Evolutionary conservation across 1,140 invertebrate species (phyloP), one percentile per base, ranked within the genome.

Genomic region (Calycopis cecrops): DNA sequence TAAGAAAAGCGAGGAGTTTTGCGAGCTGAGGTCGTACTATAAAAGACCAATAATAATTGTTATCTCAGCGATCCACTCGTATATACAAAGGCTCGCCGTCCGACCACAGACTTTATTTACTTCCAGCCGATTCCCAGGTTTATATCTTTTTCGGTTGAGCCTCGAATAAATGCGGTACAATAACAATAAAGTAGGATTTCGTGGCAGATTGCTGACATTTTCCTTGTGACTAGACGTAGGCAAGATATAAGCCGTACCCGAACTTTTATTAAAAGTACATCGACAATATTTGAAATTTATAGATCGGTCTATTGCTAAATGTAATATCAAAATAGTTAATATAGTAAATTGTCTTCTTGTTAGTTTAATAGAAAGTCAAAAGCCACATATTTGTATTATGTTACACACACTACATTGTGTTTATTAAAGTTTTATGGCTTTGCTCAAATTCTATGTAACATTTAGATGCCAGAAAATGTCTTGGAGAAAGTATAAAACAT

Each of bases 161-260:
- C 64, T 71, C 73, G 68, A 79, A 80, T 83, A 82, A 81, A 83
- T 73, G 77, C 74, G 76, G 73, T 71, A 81, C 77, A 79, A 77
- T 81, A 84, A 84, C 79, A 83, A 83, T 83, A 84, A 86, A 86
- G 76, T 76, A 76, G 80, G 79, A 80, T 84, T 86, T 82, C 66
- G 69, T 67, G 2, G 21, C 70, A 83, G 80, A 84, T 86, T 78
- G 76, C 80, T 80, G 80, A 84, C 83, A 83, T 84, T 82, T 76
- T 81, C 77, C 73, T 67, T 62, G 71, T 28, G 21, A 28, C 21
- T 28, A 79, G 71, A 78, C 76, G 72, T 63, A 77, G 76, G 71
- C 21, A 28, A 28, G 21, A 28, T 28, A 67, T 75, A 81, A 77
- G 76, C 62, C 65, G 61, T 35, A 59, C 67, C 67, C 62, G 67